phyloP scores from a whole-genome alignment of 2,888 invertebrate species.

The Melipona beecheii region DNA sequence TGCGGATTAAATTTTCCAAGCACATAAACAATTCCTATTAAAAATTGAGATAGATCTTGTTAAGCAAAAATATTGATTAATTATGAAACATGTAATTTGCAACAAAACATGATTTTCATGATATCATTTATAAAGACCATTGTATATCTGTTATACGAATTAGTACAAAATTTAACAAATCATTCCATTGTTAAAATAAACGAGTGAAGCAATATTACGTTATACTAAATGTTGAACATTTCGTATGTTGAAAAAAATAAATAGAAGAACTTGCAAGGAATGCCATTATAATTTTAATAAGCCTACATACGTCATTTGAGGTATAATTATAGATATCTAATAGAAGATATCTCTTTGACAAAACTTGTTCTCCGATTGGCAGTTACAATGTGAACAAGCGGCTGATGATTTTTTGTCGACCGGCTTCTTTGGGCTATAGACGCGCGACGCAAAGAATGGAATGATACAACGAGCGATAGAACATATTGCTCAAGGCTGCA shows the following conservation, averaged over 20 bases:
- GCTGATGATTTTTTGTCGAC: background rate
- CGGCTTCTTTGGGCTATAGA: constrained; percentile 21
- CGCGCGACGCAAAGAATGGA: constrained; percentile 45
- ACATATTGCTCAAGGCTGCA: constrained; percentile 67
- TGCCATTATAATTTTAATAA: constrained; percentile 18
- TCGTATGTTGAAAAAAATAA: background rate
- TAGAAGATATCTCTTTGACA: constrained; percentile 27
- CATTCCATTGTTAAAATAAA: background rate
- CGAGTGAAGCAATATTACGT: background rate
- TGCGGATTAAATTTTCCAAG: background rate
- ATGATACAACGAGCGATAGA: constrained; percentile 44
- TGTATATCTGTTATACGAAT: background rate
- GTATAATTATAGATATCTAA: constrained; percentile 25
- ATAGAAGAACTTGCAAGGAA: background rate
- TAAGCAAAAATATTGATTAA: background rate
- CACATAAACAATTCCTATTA: background rate
- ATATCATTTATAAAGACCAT: background rate
- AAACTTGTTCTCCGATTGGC: constrained; percentile 31
- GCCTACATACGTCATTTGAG: background rate
- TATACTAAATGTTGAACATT: background rate
- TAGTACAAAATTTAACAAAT: background rate
- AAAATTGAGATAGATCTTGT: background rate
- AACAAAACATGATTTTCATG: background rate
- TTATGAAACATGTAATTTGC: background rate
- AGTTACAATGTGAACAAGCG: background rate